Percentiles rank a stretch among this genome's conserved stretches.
Conservation (phyloP, 2,888 invertebrate species). For the Lissocephala sabroskyi region DNA sequence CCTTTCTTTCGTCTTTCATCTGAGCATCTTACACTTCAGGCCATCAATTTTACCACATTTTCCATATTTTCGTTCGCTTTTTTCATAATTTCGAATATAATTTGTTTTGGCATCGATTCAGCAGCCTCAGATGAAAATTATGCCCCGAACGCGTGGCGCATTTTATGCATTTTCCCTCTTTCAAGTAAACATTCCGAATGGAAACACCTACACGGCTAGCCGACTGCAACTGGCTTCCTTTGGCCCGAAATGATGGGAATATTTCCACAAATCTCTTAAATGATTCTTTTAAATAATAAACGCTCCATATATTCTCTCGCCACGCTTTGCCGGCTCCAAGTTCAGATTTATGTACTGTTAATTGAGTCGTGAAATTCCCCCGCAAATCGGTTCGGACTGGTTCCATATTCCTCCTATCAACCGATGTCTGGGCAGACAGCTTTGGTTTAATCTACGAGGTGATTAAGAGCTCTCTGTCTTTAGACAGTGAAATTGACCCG, state of each 20-base stretch:
- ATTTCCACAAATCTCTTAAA: no score
- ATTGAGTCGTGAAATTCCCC: constrained; percentile 5
- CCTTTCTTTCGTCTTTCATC: no score
- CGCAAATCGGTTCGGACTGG: background rate
- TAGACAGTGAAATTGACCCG: background rate
- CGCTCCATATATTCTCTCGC: no score
- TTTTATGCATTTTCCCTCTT: constrained; percentile 8
- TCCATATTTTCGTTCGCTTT: no score
- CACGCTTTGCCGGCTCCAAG: no score
- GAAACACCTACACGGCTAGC: constrained; percentile 16
- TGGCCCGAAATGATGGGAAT: no score
- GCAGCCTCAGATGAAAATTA: no score
- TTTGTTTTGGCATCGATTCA: constrained; percentile 19
- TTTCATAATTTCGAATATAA: background rate
- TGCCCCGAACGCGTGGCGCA: constrained; percentile 10
- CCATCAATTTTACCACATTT: no score
- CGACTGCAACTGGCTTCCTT: no score
- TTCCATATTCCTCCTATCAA: background rate
- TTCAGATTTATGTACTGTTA: constrained; percentile 25
- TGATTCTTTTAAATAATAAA: no score
- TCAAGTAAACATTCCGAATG: background rate
- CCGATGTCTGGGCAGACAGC: background rate
- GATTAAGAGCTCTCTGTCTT: background rate
- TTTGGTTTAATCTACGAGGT: background rate
- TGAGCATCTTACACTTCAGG: no score